Evolutionary conservation across 2,888 invertebrate genomes (phyloP).

Genomic region (Hydropsyche betteni): DNA sequence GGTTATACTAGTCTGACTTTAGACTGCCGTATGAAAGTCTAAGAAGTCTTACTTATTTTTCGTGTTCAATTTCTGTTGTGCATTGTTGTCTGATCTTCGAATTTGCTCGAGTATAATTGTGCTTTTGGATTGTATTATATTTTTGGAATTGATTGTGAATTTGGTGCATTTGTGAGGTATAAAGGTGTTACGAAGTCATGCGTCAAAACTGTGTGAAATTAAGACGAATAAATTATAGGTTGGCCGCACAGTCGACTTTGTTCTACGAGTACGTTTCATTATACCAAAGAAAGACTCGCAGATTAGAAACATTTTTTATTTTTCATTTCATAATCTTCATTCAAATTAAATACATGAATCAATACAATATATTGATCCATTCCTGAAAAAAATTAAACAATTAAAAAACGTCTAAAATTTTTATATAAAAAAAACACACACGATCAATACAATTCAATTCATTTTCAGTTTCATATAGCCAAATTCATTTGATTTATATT

Average conservation of each 20-base stretch:
- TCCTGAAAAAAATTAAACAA: too few species aligned
- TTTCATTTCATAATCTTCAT: background rate
- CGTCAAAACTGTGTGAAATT: constrained; percentile 39
- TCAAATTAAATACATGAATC: too few species aligned
- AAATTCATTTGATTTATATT: too few species aligned
- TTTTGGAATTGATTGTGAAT: background rate
- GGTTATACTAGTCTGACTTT: too few species aligned
- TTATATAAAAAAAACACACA: too few species aligned
- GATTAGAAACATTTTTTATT: background rate
- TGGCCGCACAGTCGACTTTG: constrained; percentile 6
- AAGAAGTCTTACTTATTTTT: background rate
- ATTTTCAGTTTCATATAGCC: too few species aligned
- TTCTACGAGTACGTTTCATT: background rate
- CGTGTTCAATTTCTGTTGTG: background rate
- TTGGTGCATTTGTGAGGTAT: background rate
- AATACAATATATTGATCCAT: too few species aligned
- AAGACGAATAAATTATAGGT: constrained; percentile 40
- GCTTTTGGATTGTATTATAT: background rate
- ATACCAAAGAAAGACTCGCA: background rate
- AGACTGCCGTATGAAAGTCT: background rate
- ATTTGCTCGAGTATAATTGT: background rate
- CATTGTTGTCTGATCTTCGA: constrained; percentile 6
- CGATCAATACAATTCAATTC: too few species aligned
- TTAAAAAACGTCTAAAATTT: too few species aligned
- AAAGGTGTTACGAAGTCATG: background rate